Base-by-base conservation (phyloP, 2,113 vertebrate genomes). In the Suricata suricatta region DNA sequence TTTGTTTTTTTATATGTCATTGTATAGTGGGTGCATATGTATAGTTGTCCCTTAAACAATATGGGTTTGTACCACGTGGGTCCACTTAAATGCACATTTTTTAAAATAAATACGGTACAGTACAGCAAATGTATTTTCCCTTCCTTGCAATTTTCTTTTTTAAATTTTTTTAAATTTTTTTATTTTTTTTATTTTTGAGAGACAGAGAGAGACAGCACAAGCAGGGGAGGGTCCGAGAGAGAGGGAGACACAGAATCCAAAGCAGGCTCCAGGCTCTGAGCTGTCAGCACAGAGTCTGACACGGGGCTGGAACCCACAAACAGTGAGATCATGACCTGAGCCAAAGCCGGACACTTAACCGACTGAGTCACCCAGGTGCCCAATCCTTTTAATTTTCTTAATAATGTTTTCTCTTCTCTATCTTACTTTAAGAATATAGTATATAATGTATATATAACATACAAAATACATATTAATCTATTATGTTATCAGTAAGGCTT, bases 1-100 rank as follows among this genome's bases (percentile, higher is more conserved):
- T 88, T 63, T 29, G 23, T 23, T 9, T 83, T 23, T 9, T 83
- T 12, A 13, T 5, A 68, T 27, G 47, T 10, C 14, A 21, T 6
- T 82, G 9, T 0, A 3, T 12, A 17, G 11, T 1, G 19, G n/a
- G 4, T 0, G 0, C 14, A 25, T 33, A 23, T 72, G 7, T 57
- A n/a, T 25, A 63, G 41, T 47, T 38, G 15, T 1, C 27, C 27
- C 27, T 31, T 27, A 77, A 31, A 47, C 14, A 16, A 44, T 17
- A 10, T 47, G 41, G 14, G 27, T 77, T 44, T 77, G 27, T 15
- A 77, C 41, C 31, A 47, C 15, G 41, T 31, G 41, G 25, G 29
- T 10, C 41, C 14, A 31, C 41, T 44, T 47, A 47, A 10, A 77
- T 47, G 41, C 2, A 0, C 14, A 4, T 47, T 47, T 76, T 47